A percentile compares a stretch with the other conserved stretches of the same genome.
These are phyloP conservation scores for Synaphobranchus kaupii DNA, from an alignment of 2,797 vertebrate genomes.

Conservation along the genomic window DNA sequence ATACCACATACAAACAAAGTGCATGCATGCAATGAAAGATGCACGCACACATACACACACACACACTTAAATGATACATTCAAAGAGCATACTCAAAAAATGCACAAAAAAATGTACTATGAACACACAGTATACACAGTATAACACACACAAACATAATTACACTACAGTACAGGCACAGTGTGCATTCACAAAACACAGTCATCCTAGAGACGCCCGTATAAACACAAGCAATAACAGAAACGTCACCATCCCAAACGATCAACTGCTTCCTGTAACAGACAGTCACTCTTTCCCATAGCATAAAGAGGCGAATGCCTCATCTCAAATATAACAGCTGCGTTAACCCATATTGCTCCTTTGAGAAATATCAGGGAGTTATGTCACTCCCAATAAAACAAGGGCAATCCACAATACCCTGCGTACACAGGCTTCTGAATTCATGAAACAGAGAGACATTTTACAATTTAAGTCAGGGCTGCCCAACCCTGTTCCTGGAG, in stretches of 20 bases:
- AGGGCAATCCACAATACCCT: slow-evolving; percentile 47
- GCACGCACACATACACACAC: slow-evolving; percentile 19
- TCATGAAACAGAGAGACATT: slow-evolving; percentile 19
- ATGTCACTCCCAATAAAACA: slow-evolving; percentile 54
- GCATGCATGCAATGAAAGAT: background rate
- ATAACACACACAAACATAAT: background rate
- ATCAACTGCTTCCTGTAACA: slow-evolving; percentile 57
- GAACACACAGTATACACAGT: background rate
- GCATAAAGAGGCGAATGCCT: slow-evolving; percentile 59
- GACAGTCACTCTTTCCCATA: slow-evolving; percentile 64
- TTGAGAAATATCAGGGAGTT: slow-evolving; percentile 50
- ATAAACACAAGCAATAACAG: slow-evolving; percentile 15
- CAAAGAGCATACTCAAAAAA: slow-evolving; percentile 7
- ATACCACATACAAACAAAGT: background rate
- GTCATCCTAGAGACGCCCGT: background rate
- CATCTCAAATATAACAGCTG: slow-evolving; percentile 70
- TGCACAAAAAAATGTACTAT: background rate
- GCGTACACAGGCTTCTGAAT: slow-evolving; percentile 35
- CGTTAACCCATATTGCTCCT: slow-evolving; percentile 65
- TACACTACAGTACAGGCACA: background rate
- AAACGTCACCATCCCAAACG: background rate
- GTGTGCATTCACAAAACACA: background rate
- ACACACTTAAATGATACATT: background rate
- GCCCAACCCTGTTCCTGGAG: no score
- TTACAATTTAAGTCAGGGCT: no score